Percentiles rank a stretch among this genome's conserved stretches.
Conservation (phyloP, 2,888 invertebrate genomes). For the Mesoligia furuncula region DNA sequence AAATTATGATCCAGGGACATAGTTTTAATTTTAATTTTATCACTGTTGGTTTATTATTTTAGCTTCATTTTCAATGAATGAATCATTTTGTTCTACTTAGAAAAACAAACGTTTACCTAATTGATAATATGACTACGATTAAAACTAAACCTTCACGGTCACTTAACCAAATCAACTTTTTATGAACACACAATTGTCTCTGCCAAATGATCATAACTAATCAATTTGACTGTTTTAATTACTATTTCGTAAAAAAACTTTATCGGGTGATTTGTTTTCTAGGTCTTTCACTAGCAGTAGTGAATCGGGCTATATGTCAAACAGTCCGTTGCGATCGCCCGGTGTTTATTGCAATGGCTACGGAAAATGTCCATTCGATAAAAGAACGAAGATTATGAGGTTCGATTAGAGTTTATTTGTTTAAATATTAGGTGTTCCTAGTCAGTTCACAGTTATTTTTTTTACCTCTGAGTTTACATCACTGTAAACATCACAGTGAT, state of each 20-base stretch:
- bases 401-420: conserved; percentile 58
- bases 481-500: not conserved
- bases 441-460: not conserved
- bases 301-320: conserved; percentile 80
- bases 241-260: conserved; percentile 62
- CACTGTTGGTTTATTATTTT: not conserved
- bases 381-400: conserved; percentile 68
- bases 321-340: conserved; percentile 66
- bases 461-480: not conserved
- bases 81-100: conserved; percentile 4
- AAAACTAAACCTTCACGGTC: conserved; percentile 53
- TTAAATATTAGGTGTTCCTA: conserved; percentile 9
- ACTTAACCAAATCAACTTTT: conserved; percentile 62
- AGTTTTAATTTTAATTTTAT: not conserved
- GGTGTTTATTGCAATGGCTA: conserved; percentile 76
- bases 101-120: not conserved
- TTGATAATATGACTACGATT: conserved; percentile 17
- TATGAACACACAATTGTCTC: conserved; percentile 38
- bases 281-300: conserved; percentile 73
- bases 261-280: conserved; percentile 68
- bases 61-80: not conserved
- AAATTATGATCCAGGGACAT: conserved; percentile 16
- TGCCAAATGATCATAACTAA: conserved; percentile 60
- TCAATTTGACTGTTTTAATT: conserved; percentile 58
- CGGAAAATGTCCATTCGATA: conserved; percentile 76